phyloP scores from a whole-genome alignment of 2,888 invertebrate species.

The Hydraecia micacea region DNA sequence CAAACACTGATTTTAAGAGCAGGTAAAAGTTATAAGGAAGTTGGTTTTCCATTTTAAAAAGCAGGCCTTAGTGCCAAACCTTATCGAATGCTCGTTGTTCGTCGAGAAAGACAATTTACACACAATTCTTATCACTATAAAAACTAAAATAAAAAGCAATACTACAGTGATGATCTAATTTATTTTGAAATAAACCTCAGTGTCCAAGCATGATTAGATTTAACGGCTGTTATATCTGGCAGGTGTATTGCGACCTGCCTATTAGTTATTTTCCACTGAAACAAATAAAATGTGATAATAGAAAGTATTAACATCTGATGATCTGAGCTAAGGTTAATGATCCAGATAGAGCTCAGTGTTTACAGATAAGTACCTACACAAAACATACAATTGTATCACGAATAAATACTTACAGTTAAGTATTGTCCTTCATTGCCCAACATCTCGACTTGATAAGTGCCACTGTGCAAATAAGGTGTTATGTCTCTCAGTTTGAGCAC shows the following conservation, averaged over 20 bases:
- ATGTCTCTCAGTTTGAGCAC: slow-evolving; percentile 80
- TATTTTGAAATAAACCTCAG: slow-evolving; percentile 55
- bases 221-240: slow-evolving; percentile 78
- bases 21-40: slow-evolving; percentile 37
- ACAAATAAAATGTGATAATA: slow-evolving; percentile 59
- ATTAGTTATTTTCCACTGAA: slow-evolving; percentile 83
- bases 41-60: slow-evolving; percentile 30
- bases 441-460: slow-evolving; percentile 73
- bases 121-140: not conserved
- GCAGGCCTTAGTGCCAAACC: not conserved
- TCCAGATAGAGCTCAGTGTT: too few relatives aligned
- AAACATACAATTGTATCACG: not conserved
- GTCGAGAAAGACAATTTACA: not conserved
- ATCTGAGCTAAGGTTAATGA: slow-evolving; percentile 15
- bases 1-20: not conserved
- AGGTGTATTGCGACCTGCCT: slow-evolving; percentile 78
- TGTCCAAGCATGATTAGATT: too few relatives aligned
- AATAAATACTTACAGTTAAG: slow-evolving; percentile 74
- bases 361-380: too few relatives aligned
- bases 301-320: slow-evolving; percentile 17
- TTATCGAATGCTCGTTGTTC: not conserved
- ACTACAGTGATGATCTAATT: not conserved
- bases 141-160: slow-evolving; percentile 1
- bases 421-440: slow-evolving; percentile 74
- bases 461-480: slow-evolving; percentile 71